Evolutionary conservation across 2,888 invertebrate species (phyloP).

Genomic region (Polietes domitor): DNA sequence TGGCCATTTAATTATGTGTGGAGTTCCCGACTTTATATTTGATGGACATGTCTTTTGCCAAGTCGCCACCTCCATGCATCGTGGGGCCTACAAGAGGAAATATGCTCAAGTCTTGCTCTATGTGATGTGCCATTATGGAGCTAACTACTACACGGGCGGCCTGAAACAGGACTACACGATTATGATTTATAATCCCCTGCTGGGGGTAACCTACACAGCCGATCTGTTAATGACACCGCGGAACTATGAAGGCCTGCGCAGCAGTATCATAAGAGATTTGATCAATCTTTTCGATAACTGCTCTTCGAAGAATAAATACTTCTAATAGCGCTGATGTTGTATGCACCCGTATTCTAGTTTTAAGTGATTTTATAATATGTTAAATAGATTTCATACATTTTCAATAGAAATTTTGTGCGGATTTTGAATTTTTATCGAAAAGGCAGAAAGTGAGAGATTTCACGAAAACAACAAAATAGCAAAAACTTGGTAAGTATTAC

Average conservation of each 20-base stretch:
- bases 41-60: constrained; percentile 12
- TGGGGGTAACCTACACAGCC: neutral
- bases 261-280: neutral
- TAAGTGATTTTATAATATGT: no score
- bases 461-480: no score
- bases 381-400: no score
- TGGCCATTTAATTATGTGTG: neutral
- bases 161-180: neutral
- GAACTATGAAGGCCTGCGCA: neutral
- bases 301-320: no score
- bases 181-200: constrained; percentile 2
- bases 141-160: neutral
- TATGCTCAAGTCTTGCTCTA: neutral
- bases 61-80: neutral
- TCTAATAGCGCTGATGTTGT: no score
- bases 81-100: neutral
- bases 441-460: no score
- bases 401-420: no score
- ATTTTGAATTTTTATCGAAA: no score
- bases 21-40: constrained; percentile 7
- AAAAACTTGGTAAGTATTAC: no score
- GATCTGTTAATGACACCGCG: neutral
- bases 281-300: no score
- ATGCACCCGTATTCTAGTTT: no score
- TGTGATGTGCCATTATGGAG: neutral